Conservation (phyloP, 2,113 vertebrate species). For the Ailurus styani region DNA sequence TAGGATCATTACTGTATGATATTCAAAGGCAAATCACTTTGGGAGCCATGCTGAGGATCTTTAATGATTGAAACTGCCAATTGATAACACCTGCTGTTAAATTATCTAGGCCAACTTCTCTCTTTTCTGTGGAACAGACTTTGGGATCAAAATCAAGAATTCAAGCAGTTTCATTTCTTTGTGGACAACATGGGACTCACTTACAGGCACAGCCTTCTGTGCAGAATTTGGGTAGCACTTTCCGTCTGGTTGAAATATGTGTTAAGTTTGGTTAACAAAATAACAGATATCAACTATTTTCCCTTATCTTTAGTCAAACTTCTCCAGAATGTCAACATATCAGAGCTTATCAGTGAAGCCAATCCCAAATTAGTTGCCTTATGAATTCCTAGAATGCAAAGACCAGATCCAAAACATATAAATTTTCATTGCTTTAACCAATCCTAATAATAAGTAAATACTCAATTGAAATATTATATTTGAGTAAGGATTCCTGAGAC, state of each 20-base stretch:
- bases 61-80: neutral
- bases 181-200: neutral
- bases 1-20: neutral
- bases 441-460: neutral
- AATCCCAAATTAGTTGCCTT: neutral
- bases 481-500: neutral
- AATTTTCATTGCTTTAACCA: neutral
- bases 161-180: neutral
- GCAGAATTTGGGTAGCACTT: neutral
- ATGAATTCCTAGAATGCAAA: neutral
- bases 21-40: neutral
- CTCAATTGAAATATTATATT: neutral
- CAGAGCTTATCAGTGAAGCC: neutral
- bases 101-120: neutral
- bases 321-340: neutral
- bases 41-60: neutral
- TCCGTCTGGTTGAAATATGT: neutral
- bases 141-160: neutral
- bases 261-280: neutral
- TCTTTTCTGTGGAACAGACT: neutral
- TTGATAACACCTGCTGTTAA: neutral
- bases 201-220: neutral
- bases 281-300: neutral
- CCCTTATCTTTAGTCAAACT: neutral
- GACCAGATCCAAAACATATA: neutral